phyloP scores from a whole-genome alignment of 2,888 invertebrate species.

The Lasioglossum morio region DNA sequence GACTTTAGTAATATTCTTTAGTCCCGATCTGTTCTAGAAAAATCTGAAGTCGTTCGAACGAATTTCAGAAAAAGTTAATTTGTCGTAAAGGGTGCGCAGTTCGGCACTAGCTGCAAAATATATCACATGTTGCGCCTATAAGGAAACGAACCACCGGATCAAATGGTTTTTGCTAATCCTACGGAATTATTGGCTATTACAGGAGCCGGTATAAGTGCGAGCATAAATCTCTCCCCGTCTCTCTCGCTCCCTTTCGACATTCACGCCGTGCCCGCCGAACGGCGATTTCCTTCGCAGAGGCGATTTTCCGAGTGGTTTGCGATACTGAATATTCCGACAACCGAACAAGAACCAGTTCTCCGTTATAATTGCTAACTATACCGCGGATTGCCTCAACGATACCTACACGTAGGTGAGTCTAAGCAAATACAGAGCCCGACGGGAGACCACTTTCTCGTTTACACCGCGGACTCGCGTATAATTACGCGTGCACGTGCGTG shows the following conservation, averaged over 20 bases:
- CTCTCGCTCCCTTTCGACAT: slow-evolving; percentile 28
- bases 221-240: slow-evolving; percentile 6
- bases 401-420: slow-evolving; percentile 48
- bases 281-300: slow-evolving; percentile 38
- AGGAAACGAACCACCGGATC: slow-evolving; percentile 1
- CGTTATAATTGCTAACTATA: slow-evolving; percentile 18
- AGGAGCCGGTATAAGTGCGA: background rate
- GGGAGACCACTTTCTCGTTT: slow-evolving; percentile 77
- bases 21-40: too few species aligned
- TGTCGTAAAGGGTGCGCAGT: background rate
- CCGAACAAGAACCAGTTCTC: slow-evolving; percentile 41
- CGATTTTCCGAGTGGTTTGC: slow-evolving; percentile 47
- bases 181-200: slow-evolving; percentile 27
- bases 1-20: too few species aligned
- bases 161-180: slow-evolving; percentile 12
- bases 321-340: slow-evolving; percentile 43
- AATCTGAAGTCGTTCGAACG: too few species aligned
- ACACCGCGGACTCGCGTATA: slow-evolving; percentile 73
- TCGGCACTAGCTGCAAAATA: background rate
- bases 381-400: slow-evolving; percentile 50
- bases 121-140: background rate
- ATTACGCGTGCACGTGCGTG: slow-evolving; percentile 55
- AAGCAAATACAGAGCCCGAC: slow-evolving; percentile 57
- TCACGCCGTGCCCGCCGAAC: slow-evolving; percentile 2
- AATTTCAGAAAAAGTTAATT: background rate